Conservation (phyloP, 2,797 vertebrate species). For the Cryptoblepharus egeriae region DNA sequence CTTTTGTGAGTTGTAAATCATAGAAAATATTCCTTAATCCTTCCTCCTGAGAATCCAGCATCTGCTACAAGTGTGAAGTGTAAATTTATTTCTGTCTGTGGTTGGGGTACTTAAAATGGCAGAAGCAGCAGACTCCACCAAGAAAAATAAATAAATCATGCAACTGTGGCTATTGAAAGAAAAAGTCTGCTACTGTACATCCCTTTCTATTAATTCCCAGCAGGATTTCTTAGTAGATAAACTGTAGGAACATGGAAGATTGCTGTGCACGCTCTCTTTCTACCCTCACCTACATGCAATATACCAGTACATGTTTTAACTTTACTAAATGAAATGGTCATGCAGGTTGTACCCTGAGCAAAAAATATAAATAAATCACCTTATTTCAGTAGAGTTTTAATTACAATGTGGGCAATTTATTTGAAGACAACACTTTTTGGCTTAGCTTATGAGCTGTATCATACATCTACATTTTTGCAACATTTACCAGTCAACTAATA, state of each 20-base stretch:
- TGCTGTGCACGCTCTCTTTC: constrained; percentile 5
- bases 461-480: neutral
- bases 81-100: constrained; percentile 22
- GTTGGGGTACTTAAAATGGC: constrained; percentile 34
- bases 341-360: constrained; percentile 12
- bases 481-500: constrained; percentile 7
- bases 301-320: constrained; percentile 20
- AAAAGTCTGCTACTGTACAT: neutral
- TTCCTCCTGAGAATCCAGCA: neutral
- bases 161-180: constrained; percentile 18
- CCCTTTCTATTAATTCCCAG: constrained; percentile 17
- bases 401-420: constrained; percentile 20
- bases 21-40: constrained; percentile 9
- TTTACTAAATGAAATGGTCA: constrained; percentile 41
- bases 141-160: constrained; percentile 30
- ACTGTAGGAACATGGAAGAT: constrained; percentile 19
- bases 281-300: constrained; percentile 21
- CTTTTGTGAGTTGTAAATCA: neutral
- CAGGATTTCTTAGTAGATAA: neutral
- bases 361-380: constrained; percentile 24
- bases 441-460: constrained; percentile 1
- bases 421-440: constrained; percentile 24
- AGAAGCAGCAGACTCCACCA: constrained; percentile 5
- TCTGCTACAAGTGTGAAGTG: neutral
- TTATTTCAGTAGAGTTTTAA: constrained; percentile 20